Percentiles rank a stretch among this genome's conserved stretches.
Evolutionary conservation across 2,113 vertebrate genomes (phyloP).

Genomic region (Solea solea): DNA sequence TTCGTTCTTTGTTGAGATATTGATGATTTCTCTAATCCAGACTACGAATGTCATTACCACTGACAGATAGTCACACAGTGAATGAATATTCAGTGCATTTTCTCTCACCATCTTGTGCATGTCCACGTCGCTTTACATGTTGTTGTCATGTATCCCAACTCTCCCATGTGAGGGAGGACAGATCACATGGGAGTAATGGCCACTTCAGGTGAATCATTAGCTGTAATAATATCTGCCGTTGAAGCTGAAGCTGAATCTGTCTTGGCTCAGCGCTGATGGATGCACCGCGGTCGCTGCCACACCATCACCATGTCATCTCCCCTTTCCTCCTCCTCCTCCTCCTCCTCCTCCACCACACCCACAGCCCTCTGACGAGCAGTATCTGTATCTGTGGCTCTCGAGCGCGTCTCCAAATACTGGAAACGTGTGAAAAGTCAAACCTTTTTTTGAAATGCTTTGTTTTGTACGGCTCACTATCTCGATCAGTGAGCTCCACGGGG

Average conservation of each 20-base stretch:
- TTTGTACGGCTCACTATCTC: slow-evolving; percentile 11
- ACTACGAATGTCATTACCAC: slow-evolving; percentile 22
- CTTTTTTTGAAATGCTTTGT: slow-evolving; percentile 17
- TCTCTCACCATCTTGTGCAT: no score
- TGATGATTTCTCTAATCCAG: slow-evolving; percentile 11
- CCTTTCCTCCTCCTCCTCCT: neutral
- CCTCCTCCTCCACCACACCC: neutral
- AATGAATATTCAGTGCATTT: slow-evolving; percentile 4
- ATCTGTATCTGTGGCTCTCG: neutral
- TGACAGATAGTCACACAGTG: slow-evolving; percentile 5
- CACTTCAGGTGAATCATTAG: slow-evolving; percentile 82
- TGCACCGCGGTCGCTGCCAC: slow-evolving; percentile 22
- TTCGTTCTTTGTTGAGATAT: slow-evolving; percentile 2
- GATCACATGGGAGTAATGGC: slow-evolving; percentile 60
- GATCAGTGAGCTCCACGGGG: neutral
- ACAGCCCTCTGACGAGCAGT: slow-evolving; percentile 1
- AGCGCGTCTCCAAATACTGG: neutral
- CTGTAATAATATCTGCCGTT: slow-evolving; percentile 79
- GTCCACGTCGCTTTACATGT: no score
- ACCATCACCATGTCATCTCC: slow-evolving; percentile 44
- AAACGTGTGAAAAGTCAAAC: neutral
- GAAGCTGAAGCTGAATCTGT: slow-evolving; percentile 59
- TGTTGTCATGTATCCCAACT: no score
- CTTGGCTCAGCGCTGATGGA: slow-evolving; percentile 60
- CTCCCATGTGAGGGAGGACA: neutral